phyloP scores from a whole-genome alignment of 2,797 vertebrate genomes.

The Halcyon smyrnensis region DNA sequence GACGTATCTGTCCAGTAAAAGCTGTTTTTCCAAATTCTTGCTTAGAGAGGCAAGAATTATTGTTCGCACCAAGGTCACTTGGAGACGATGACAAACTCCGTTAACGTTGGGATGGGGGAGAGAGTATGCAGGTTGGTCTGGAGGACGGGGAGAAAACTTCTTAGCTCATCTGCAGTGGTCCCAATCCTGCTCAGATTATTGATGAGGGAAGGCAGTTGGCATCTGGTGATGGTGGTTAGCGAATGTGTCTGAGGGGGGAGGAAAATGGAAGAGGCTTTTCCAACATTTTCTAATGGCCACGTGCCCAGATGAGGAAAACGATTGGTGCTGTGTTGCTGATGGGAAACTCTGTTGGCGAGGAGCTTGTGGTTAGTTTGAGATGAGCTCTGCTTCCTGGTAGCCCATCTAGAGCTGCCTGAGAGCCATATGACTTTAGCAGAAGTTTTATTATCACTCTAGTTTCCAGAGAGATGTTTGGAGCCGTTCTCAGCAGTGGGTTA shows the following conservation, averaged over 20 bases:
- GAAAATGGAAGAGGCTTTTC: not conserved
- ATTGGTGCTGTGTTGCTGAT: not conserved
- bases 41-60: not conserved
- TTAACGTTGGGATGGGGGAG: accelerated
- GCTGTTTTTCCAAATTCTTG: conserved; percentile 10
- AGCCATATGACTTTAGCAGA: not conserved
- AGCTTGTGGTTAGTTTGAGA: not conserved
- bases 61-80: not conserved
- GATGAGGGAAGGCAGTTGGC: not conserved
- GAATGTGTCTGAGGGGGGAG: not conserved
- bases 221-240: not conserved
- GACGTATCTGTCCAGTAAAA: not conserved
- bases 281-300: not conserved
- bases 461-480: conserved; percentile 21
- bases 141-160: not conserved
- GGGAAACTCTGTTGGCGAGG: not conserved
- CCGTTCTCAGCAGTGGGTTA: accelerated
- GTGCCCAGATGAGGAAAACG: not conserved
- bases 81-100: not conserved
- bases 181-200: not conserved
- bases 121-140: not conserved
- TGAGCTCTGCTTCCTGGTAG: conserved; percentile 5
- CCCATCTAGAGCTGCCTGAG: not conserved
- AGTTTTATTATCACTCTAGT: not conserved
- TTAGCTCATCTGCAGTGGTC: not conserved